Evolutionary conservation across 92 coral and sea anemone species (phyloP).

Genomic region (Diadumene lineata): DNA sequence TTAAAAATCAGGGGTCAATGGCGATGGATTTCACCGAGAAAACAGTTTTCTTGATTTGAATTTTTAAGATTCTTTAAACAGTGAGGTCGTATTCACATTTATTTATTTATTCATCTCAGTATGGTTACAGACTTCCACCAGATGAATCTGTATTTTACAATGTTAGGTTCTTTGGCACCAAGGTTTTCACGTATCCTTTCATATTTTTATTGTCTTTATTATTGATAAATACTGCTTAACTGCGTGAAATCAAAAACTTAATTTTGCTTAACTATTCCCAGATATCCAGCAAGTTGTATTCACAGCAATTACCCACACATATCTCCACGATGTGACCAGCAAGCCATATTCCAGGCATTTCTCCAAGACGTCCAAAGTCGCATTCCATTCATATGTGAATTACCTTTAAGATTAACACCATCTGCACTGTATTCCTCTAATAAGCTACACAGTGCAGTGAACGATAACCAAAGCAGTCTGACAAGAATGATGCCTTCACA

Average conservation of each 20-base stretch:
- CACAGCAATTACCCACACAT: conserved; percentile 70
- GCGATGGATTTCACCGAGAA: too few species aligned
- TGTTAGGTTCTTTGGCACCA: conserved; percentile 67
- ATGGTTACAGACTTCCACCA: conserved; percentile 91
- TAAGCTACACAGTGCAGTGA: conserved; percentile 61
- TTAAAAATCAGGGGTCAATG: too few species aligned
- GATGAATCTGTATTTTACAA: conserved; percentile 66
- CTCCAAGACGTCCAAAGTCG: conserved; percentile 71
- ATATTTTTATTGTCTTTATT: conserved; percentile 29
- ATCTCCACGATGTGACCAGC: conserved; percentile 89
- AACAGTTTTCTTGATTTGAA: too few species aligned
- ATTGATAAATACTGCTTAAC: too few species aligned
- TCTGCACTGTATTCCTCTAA: conserved; percentile 71
- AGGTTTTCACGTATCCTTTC: conserved; percentile 90
- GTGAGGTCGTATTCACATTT: background rate
- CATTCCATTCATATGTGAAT: conserved; percentile 76
- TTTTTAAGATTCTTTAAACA: too few species aligned
- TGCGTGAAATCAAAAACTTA: too few species aligned
- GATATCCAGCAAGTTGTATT: conserved; percentile 90
- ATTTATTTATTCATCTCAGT: conserved; percentile 45
- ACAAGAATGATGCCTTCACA: conserved; percentile 49
- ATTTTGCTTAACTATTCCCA: too few species aligned
- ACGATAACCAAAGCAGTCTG: conserved; percentile 63
- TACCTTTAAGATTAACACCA: conserved; percentile 68
- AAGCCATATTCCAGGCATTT: conserved; percentile 70